Percentiles rank a stretch among this genome's conserved stretches.
Conservation (phyloP, 1,140 invertebrate species). For the Zaprionus ghesquierei region DNA sequence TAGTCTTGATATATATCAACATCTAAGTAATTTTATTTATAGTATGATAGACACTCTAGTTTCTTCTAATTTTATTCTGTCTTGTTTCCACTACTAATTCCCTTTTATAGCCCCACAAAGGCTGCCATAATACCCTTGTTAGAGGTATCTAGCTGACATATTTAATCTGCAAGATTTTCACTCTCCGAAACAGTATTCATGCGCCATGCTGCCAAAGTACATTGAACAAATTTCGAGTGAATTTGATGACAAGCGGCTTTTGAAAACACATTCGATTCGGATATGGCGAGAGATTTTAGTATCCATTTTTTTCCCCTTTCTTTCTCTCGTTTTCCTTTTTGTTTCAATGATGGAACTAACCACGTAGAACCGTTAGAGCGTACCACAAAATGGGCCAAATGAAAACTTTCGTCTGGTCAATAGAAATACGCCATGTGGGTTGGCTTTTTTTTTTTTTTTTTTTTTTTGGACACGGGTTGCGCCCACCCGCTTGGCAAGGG, state of each 20-base stretch:
- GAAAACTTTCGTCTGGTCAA: slow-evolving; percentile 40
- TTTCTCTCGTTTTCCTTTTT: background rate
- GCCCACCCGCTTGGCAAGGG: slow-evolving; percentile 42
- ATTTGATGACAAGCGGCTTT: slow-evolving; percentile 31
- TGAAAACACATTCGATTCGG: slow-evolving; percentile 31
- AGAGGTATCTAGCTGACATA: background rate
- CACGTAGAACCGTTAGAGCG: slow-evolving; percentile 32
- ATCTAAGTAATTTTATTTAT: too few species aligned
- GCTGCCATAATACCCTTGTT: background rate
- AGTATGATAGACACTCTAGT: too few species aligned
- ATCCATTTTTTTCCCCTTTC: background rate
- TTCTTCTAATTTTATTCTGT: background rate
- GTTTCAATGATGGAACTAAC: slow-evolving; percentile 35
- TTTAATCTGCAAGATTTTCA: background rate
- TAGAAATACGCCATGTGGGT: slow-evolving; percentile 15
- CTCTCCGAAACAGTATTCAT: background rate
- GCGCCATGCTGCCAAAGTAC: background rate
- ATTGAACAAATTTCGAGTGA: slow-evolving; percentile 1
- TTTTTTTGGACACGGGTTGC: background rate
- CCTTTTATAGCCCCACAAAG: background rate
- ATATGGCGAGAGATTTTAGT: background rate
- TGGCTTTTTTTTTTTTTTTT: too few species aligned
- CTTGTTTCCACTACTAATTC: background rate
- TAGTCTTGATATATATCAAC: too few species aligned
- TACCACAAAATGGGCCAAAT: slow-evolving; percentile 42